Base-by-base conservation (phyloP, 1,140 invertebrate genomes). In the Neodiprion pinetum region DNA sequence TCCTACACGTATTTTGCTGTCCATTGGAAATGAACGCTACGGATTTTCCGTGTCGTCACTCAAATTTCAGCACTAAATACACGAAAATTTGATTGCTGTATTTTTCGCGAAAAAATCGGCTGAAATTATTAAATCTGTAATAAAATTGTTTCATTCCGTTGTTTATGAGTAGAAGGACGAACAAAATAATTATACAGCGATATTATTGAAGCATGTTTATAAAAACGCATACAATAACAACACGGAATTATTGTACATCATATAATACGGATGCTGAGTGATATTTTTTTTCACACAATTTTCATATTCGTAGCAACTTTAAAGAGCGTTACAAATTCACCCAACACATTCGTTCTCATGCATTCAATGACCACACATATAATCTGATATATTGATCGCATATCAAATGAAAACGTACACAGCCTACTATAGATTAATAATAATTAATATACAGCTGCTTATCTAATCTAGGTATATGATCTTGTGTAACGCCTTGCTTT, bases 161-260 rank as follows among this genome's bases (percentile, higher is more conserved):
- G 28, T 40, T 40, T 40, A 1, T 40, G 5, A 40, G 1, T 5
- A 40, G 28, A 40, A 5, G 28, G 28, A 40, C 28, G 28, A 40
- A 21, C 53, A 3, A 72, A 14, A 71, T 28, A 17, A 67, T 48
- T 70, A 71, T 21, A 10, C 14, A 21, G 40, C 48, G 74, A 40
- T 69, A 74, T 75, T 78, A 73, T 80, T 80, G 23, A 80, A 80
- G 79, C 77, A 70, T 71, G 49, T 80, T 80, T 80, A 78, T 78
- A 76, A 70, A 78, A 80, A 80, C 71, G 73, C 73, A 74, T 78
- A 75, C 77, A 78, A 69, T 78, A 61, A 61, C 28, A 40, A 40
- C 53, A 61, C n/a, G 7, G 11, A 61, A 61, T 61, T 61, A 61
- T 61, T 61, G 53, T 61, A 74, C 67, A 75, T 77, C 61, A 66